Conservation (phyloP, 2,113 vertebrate genomes). For the Gymnorhina tibicen region DNA sequence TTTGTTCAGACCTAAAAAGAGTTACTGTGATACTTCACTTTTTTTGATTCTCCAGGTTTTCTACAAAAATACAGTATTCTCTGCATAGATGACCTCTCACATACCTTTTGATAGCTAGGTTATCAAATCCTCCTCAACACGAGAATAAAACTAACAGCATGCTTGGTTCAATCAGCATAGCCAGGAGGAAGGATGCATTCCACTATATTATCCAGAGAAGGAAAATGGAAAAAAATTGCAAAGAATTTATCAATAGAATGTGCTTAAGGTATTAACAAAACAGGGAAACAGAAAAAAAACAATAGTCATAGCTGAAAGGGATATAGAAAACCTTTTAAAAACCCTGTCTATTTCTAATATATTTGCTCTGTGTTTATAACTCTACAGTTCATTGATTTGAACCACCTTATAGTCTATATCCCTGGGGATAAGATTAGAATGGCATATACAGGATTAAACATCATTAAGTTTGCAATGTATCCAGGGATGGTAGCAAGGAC, state of each 20-base stretch:
- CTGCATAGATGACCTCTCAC: not conserved
- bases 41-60: not conserved
- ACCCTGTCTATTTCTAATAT: not conserved
- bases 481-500: not conserved
- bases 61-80: not conserved
- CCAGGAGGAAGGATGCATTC: not conserved
- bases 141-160: not conserved
- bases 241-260: not conserved
- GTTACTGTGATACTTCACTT: not conserved
- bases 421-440: not conserved
- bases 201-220: not conserved
- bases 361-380: not conserved
- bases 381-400: not conserved
- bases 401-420: not conserved
- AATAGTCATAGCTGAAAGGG: not conserved
- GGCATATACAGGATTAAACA: not conserved
- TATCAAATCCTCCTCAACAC: not conserved
- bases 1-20: not conserved
- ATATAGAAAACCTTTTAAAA: not conserved
- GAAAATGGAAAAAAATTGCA: not conserved
- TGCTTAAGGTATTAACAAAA: not conserved
- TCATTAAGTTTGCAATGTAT: not conserved
- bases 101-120: not conserved
- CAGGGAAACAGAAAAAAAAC: not conserved
- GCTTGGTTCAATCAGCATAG: not conserved